Conservation (phyloP, 2,888 invertebrate genomes). For the Poecilobothrus nobilitatus region DNA sequence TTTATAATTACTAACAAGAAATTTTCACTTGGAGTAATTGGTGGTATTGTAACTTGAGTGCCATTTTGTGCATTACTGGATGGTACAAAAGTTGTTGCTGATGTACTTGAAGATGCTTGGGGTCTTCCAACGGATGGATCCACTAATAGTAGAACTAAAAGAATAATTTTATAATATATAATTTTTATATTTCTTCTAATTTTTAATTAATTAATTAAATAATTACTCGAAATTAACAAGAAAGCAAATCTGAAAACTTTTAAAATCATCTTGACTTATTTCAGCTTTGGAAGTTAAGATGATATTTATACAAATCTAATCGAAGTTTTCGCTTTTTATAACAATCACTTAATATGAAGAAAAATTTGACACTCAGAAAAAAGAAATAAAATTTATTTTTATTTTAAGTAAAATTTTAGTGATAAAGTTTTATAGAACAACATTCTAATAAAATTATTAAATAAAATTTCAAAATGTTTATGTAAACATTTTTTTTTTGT, state of each 20-base stretch:
- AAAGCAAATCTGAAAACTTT: conserved; percentile 1
- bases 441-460: too few relatives aligned
- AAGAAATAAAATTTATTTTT: background rate
- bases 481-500: too few relatives aligned
- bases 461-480: too few relatives aligned
- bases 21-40: background rate
- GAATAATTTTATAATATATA: background rate
- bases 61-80: background rate
- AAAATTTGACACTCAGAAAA: background rate
- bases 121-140: background rate
- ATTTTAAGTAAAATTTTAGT: too few relatives aligned
- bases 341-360: background rate
- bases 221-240: background rate
- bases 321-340: background rate
- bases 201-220: background rate
- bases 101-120: background rate
- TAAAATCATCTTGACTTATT: background rate
- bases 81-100: background rate
- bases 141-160: background rate
- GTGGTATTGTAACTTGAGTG: background rate
- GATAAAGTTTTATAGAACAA: too few relatives aligned
- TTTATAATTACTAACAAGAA: background rate
- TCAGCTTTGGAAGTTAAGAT: background rate
- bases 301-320: background rate
- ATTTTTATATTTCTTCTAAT: too few relatives aligned